Base-by-base conservation (phyloP, 2,888 invertebrate genomes). In the Meliscaeva auricollis region DNA sequence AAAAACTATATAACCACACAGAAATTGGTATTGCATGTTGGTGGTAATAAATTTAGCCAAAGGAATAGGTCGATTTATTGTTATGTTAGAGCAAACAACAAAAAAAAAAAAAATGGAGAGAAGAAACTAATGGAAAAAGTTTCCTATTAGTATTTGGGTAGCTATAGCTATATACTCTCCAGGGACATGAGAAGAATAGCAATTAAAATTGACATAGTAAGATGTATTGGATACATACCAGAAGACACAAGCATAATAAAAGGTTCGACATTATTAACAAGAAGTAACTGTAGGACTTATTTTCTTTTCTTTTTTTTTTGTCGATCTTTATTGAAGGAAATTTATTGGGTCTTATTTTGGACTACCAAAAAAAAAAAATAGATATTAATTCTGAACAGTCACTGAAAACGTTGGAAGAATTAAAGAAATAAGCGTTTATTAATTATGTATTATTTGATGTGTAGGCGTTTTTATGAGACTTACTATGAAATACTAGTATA, bases 51-150 rank as follows among this genome's bases (percentile, higher is more conserved):
- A 85, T 85, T 76, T 58, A 66, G 44, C 72, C 52, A 41, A 44
- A 68, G 76, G 76, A 73, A 80, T 76, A 80, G 72, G 76, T 72
- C 85, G 76, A 85, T 85, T 80, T 85, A 85, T 85, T 76, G 68
- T 73, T 76, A 50, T 76, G 81, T 68, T 73, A 68, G 46, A n/a
- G n/a, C n/a, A n/a, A n/a, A n/a, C n/a, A n/a, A n/a, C 20, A 35
- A 1, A 20, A 54, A 62, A 60, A 54, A 32, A 6, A 8, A 50
- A 38, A 35, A n/a, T n/a, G n/a, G 44, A 44, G 41, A 13, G 4
- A 15, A 15, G 15, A 13, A 30, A 30, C 80, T 80, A 85, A 85
- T 85, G 85, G 81, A 76, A 80, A 81, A 80, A 81, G 62, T 76
- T 85, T 80, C 22, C 56, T 72, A 74, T 78, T 70, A 56, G 58